A percentile compares a stretch with the other conserved stretches of the same genome.
Conservation (phyloP, 1,140 invertebrate genomes). For the Aphelenchoides fujianensis region DNA sequence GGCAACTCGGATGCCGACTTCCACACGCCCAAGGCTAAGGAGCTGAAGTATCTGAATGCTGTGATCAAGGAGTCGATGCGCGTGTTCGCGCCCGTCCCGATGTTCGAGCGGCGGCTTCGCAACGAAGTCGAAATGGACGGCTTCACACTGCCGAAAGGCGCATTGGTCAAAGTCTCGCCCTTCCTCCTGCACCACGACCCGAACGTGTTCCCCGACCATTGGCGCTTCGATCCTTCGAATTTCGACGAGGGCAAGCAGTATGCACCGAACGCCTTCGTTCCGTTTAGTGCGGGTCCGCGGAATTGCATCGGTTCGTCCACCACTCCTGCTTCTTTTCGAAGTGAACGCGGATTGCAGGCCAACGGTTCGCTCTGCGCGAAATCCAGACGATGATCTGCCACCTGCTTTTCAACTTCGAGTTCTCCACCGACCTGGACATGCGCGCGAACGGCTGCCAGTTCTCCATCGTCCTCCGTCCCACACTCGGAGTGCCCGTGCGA, state of each 20-base stretch:
- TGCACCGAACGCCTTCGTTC: slow-evolving; percentile 47
- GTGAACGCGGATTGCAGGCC: slow-evolving; percentile 7
- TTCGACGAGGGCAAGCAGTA: neutral
- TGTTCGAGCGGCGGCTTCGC: neutral
- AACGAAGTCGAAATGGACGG: slow-evolving; percentile 11
- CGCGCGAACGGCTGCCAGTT: neutral
- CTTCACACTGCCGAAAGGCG: slow-evolving; percentile 4
- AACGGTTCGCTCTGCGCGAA: slow-evolving; percentile 11
- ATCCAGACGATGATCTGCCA: neutral
- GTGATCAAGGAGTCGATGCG: slow-evolving; percentile 28
- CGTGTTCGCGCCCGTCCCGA: slow-evolving; percentile 19
- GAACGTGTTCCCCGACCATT: slow-evolving; percentile 26
- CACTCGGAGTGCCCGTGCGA: neutral
- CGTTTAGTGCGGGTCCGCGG: slow-evolving; percentile 63
- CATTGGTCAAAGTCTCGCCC: neutral
- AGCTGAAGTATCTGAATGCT: slow-evolving; percentile 20
- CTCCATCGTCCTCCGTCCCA: neutral
- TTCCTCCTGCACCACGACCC: slow-evolving; percentile 15
- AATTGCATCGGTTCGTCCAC: slow-evolving; percentile 64
- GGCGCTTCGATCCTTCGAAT: slow-evolving; percentile 32
- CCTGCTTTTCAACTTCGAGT: slow-evolving; percentile 17
- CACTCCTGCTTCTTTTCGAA: neutral
- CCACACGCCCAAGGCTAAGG: slow-evolving; percentile 1
- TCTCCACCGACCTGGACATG: slow-evolving; percentile 10
- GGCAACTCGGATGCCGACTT: slow-evolving; percentile 9